phyloP scores from a whole-genome alignment of 2,113 vertebrate species.

The Forbesichthys papilliferus region DNA sequence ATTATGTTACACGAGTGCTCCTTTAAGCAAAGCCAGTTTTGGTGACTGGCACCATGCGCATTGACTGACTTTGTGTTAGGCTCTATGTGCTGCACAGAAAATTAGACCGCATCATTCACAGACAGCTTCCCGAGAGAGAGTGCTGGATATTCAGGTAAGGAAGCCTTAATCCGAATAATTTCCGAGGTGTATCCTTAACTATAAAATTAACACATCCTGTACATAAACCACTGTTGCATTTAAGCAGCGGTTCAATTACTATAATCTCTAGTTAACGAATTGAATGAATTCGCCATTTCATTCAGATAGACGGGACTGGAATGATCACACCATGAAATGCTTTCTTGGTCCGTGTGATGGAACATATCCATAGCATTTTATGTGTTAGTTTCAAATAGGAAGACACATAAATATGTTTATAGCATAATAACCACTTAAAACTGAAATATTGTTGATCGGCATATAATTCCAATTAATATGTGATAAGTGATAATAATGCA shows the following conservation, averaged over 20 bases:
- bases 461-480: conserved; percentile 34
- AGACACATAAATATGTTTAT: neutral
- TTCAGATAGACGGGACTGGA: conserved; percentile 44
- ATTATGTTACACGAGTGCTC: conserved; percentile 14
- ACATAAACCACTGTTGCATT: conserved; percentile 23
- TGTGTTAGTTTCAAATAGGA: conserved; percentile 10
- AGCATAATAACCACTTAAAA: neutral
- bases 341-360: conserved; percentile 32
- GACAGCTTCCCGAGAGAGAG: conserved; percentile 50
- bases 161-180: conserved; percentile 9
- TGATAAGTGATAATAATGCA: conserved; percentile 35
- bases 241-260: conserved; percentile 30
- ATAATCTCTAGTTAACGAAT: conserved; percentile 38
- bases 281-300: conserved; percentile 65
- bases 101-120: conserved; percentile 67
- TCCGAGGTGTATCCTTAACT: conserved; percentile 23
- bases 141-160: conserved; percentile 67
- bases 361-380: conserved; percentile 29
- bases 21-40: conserved; percentile 19
- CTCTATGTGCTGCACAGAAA: conserved; percentile 50
- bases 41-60: conserved; percentile 67
- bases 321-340: conserved; percentile 18
- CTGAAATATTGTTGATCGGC: conserved; percentile 17
- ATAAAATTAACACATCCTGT: conserved; percentile 21
- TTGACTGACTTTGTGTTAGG: conserved; percentile 51